Conservation (phyloP, 2,797 vertebrate genomes). For the Mus minutoides region DNA sequence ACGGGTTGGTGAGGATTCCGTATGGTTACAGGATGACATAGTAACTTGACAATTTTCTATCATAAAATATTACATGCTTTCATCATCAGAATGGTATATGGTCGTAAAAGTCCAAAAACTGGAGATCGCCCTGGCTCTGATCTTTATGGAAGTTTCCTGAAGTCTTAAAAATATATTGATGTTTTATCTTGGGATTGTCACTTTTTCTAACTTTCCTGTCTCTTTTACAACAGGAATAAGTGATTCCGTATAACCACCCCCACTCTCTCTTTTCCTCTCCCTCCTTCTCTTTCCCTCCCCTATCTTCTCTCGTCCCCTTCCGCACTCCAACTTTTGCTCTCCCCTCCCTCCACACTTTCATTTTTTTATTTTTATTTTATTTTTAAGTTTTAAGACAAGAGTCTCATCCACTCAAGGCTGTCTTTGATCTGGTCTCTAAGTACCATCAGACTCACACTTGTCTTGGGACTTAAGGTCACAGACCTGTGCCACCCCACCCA, state of each 20-base stretch:
- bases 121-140: conserved; percentile 7
- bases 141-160: not conserved
- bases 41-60: conserved; percentile 26
- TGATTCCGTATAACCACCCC: not conserved
- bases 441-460: no score
- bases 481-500: not conserved
- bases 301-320: not conserved
- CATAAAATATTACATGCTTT: conserved; percentile 15
- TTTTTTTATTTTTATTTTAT: not conserved
- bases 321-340: not conserved
- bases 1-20: not conserved
- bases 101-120: conserved; percentile 40
- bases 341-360: not conserved
- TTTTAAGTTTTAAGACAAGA: not conserved
- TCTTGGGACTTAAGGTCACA: not conserved
- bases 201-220: not conserved
- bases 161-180: not conserved
- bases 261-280: not conserved
- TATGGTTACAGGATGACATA: conserved; percentile 24
- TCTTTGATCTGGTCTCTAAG: not conserved
- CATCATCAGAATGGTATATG: not conserved
- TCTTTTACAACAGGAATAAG: not conserved
- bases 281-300: no score
- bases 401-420: not conserved
- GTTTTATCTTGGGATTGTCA: not conserved